Evolutionary conservation across 2,888 invertebrate genomes (phyloP).

Genomic region (Tanytarsus gracilentus): DNA sequence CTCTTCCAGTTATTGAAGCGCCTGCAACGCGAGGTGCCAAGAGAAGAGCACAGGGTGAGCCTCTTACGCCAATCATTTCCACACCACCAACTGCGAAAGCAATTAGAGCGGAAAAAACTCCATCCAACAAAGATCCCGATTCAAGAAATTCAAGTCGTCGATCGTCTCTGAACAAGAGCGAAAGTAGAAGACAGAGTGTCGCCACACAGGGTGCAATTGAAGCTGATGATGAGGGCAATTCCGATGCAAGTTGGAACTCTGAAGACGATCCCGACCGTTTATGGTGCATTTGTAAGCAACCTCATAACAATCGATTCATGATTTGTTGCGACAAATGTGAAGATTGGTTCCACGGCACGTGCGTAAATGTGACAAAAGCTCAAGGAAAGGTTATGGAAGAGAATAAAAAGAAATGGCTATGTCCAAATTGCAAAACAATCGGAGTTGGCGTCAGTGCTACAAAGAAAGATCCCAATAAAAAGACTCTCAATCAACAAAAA

Average conservation of each 20-base stretch:
- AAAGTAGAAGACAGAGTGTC: constrained; percentile 31
- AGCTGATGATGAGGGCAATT: constrained; percentile 48
- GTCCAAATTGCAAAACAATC: constrained; percentile 59
- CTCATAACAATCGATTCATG: constrained; percentile 94
- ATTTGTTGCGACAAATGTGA: constrained; percentile 93
- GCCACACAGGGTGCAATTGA: constrained; percentile 34
- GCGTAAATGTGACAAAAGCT: constrained; percentile 84
- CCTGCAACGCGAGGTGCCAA: constrained; percentile 71
- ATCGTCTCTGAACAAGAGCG: constrained; percentile 6
- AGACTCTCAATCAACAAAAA: constrained; percentile 24
- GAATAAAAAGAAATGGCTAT: constrained; percentile 79
- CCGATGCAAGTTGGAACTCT: constrained; percentile 63
- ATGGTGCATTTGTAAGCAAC: constrained; percentile 93
- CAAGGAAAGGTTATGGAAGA: constrained; percentile 90
- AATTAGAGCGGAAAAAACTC: constrained; percentile 8
- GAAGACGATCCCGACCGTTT: constrained; percentile 88
- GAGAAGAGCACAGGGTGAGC: constrained; percentile 47
- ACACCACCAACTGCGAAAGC: constrained; percentile 2
- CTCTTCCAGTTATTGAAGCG: constrained; percentile 72
- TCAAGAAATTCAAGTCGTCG: constrained; percentile 22
- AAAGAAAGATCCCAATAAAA: constrained; percentile 20
- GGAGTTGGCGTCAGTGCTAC: background rate
- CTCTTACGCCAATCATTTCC: constrained; percentile 19
- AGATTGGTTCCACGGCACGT: constrained; percentile 98
- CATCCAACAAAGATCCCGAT: constrained; percentile 26